Percentiles rank a stretch among this genome's conserved stretches.
Conservation (phyloP, 2,113 vertebrate genomes). For the Corynorhinus townsendii region DNA sequence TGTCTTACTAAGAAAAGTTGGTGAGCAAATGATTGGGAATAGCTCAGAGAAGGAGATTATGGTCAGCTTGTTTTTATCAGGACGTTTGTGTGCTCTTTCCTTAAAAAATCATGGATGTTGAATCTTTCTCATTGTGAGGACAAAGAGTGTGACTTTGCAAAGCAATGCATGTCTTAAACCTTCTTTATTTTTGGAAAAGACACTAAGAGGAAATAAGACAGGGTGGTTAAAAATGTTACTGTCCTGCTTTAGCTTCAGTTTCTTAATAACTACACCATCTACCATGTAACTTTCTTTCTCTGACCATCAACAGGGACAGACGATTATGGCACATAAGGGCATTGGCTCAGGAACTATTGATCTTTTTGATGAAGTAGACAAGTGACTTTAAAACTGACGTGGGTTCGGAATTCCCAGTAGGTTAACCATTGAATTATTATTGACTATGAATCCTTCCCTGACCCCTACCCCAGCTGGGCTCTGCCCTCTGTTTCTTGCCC, state of each 20-base stretch:
- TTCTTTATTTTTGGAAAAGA: neutral
- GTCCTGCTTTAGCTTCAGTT: slow-evolving; percentile 31
- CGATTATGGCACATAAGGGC: slow-evolving; percentile 79
- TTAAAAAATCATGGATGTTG: neutral
- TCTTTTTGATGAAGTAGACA: slow-evolving; percentile 85
- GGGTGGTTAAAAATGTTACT: neutral
- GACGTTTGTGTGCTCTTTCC: neutral
- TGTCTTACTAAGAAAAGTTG: neutral
- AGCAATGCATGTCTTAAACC: neutral
- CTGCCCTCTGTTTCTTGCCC: neutral
- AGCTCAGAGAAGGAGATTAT: neutral
- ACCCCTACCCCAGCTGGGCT: neutral
- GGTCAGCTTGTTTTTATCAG: neutral
- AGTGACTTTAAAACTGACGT: slow-evolving; percentile 84
- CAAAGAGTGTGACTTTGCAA: neutral
- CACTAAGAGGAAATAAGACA: neutral
- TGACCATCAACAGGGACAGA: slow-evolving; percentile 74
- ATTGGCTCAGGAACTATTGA: slow-evolving; percentile 77
- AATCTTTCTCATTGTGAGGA: neutral
- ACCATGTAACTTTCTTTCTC: slow-evolving; percentile 60
- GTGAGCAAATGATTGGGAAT: neutral
- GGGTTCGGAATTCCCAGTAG: slow-evolving; percentile 85
- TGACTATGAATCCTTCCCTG: neutral
- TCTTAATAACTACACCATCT: neutral
- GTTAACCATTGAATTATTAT: slow-evolving; percentile 71